Evolutionary conservation across 2,113 vertebrate species (phyloP), one percentile per base, ranked within the genome.

Genomic region (Symphodus melops): DNA sequence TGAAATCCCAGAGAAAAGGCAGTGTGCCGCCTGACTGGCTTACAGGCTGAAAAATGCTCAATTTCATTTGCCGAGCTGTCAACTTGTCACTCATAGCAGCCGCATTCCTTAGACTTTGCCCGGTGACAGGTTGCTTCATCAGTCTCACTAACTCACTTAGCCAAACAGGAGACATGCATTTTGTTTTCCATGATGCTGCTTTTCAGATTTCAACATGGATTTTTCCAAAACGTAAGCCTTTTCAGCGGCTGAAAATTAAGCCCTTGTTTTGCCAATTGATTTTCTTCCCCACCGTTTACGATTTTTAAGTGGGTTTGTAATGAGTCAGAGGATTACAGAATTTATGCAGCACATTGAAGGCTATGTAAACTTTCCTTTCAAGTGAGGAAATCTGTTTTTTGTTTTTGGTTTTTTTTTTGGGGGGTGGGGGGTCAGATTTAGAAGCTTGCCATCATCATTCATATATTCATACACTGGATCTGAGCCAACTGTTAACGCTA

Each of bases 61-160:
- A 88, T 90, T 86, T 82, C 42, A 83, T 86, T 82, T 80, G 68
- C 44, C 3, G 55, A 55, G 46, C 71, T 68, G 83, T 86, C 83
- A 81, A 65, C 64, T n/a, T 48, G 73, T 88, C 85, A 74, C 48
- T 90, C 83, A 84, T 28, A 77, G 57, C 72, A 21, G 66, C 65
- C 39, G 82, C 79, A 83, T 83, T 86, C 87, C 62, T 70, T 42
- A 59, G 68, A 72, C 76, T 79, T 86, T 62, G 68, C 73, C 73
- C 61, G 0, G 68, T 36, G 63, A 79, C 77, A 70, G 83, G 83
- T 86, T 79, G 83, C 68, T 75, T 64, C 77, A 82, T 83, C 75
- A 81, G 82, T 68, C 28, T 33, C 75, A 46, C 19, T 81, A 83
- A 57, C 52, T 61, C 55, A 70, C 72, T 79, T 53, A 68, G 46